Evolutionary conservation across 2,797 vertebrate species (phyloP).

Genomic region (Octomys mimax): DNA sequence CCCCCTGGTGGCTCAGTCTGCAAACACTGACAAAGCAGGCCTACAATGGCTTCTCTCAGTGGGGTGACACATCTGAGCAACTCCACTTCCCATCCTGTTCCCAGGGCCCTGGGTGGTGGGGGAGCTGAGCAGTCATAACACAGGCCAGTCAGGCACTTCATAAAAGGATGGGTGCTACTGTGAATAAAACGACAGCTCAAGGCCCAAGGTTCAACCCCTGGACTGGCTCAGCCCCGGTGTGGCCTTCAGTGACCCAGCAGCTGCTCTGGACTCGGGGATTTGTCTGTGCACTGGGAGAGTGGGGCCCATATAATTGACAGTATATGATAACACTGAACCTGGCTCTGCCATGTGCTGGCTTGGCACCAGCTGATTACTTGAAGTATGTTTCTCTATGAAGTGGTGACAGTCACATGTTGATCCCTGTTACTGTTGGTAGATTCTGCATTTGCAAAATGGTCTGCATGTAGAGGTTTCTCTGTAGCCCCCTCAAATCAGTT

Average conservation of each 20-base stretch:
- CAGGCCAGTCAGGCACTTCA: not conserved
- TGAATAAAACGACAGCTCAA: not conserved
- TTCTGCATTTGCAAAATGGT: not conserved
- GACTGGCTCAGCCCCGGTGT: not conserved
- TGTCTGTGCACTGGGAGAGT: not conserved
- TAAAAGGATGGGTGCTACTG: not conserved
- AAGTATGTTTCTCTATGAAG: not conserved
- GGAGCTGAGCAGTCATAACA: not conserved
- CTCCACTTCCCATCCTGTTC: not conserved
- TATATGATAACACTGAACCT: not conserved
- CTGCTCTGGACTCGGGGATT: not conserved
- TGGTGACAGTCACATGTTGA: not conserved
- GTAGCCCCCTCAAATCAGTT: not conserved
- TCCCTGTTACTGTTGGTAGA: not conserved
- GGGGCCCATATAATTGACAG: not conserved
- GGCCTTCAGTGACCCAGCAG: not conserved
- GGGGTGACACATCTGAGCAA: not conserved
- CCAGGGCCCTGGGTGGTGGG: not conserved
- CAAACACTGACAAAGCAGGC: not conserved
- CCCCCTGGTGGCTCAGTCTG: constrained; percentile 50
- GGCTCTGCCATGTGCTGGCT: not conserved
- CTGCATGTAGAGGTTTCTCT: not conserved
- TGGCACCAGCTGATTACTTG: fast-evolving
- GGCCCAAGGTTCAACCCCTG: not conserved
- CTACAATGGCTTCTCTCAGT: no score